Conservation (phyloP, 2,113 vertebrate genomes). For the Xenopus laevis region DNA sequence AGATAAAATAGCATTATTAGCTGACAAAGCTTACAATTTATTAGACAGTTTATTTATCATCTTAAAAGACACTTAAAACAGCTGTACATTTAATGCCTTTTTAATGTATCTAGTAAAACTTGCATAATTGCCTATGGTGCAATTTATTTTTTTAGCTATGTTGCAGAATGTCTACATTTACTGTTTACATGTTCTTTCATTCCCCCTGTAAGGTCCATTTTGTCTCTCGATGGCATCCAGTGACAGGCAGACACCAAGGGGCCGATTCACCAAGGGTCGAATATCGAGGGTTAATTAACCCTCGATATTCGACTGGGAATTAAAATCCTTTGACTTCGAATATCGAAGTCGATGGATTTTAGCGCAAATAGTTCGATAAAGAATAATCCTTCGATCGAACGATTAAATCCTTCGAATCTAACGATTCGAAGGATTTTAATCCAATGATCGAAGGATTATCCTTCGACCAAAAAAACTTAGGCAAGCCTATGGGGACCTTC, state of each 20-base stretch:
- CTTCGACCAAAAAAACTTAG: too few relatives aligned
- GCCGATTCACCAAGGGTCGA: too few relatives aligned
- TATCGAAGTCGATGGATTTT: too few relatives aligned
- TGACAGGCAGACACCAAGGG: constrained; percentile 58
- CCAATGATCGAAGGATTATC: too few relatives aligned
- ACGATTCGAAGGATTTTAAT: too few relatives aligned
- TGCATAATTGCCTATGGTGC: constrained; percentile 77
- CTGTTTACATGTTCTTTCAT: constrained; percentile 77
- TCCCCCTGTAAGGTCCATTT: constrained; percentile 73
- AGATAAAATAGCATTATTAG: constrained; percentile 84
- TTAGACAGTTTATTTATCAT: constrained; percentile 86
- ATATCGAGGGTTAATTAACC: too few relatives aligned
- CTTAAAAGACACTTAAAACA: constrained; percentile 80
- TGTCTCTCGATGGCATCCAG: constrained; percentile 54
- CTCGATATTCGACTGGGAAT: too few relatives aligned
- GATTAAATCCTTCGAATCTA: too few relatives aligned
- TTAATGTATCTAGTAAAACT: constrained; percentile 83
- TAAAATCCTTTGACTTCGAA: too few relatives aligned
- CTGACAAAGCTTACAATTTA: constrained; percentile 86
- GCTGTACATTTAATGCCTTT: constrained; percentile 79
- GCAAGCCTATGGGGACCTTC: too few relatives aligned
- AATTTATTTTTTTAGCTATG: constrained; percentile 80
- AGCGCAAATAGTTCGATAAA: too few relatives aligned
- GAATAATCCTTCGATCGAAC: too few relatives aligned
- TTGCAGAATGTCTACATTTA: constrained; percentile 77